Evolutionary conservation across 1,140 invertebrate species (phyloP).

Genomic region (Meloidogyne floridensis): DNA sequence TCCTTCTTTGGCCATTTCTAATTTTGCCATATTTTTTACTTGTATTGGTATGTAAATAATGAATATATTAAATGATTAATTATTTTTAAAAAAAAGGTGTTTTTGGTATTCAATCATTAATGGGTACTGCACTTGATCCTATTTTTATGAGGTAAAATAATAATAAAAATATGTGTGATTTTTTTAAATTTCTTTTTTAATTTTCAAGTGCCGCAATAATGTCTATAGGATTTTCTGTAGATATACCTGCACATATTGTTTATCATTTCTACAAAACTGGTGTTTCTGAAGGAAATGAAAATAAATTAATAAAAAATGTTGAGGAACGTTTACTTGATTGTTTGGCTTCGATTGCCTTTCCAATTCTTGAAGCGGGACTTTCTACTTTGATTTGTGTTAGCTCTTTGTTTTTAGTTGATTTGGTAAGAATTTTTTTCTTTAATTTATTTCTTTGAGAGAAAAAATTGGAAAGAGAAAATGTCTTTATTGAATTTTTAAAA

Average conservation of each 20-base stretch:
- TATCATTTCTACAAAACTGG: slow-evolving; percentile 52
- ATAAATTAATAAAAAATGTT: slow-evolving; percentile 29
- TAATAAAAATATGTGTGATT: background rate
- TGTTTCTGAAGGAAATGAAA: slow-evolving; percentile 30
- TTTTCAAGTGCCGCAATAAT: slow-evolving; percentile 39
- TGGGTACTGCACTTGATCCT: slow-evolving; percentile 42
- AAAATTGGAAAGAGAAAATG: no score
- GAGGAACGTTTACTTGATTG: slow-evolving; percentile 50
- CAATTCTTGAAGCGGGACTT: slow-evolving; percentile 50
- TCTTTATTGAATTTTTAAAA: background rate
- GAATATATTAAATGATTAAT: slow-evolving; percentile 9
- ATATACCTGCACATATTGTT: slow-evolving; percentile 55
- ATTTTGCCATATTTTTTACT: slow-evolving; percentile 60
- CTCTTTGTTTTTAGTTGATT: slow-evolving; percentile 47
- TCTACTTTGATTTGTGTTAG: slow-evolving; percentile 54
- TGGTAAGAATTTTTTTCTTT: background rate
- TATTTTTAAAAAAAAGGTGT: slow-evolving; percentile 36
- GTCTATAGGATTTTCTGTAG: slow-evolving; percentile 52
- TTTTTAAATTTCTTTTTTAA: background rate
- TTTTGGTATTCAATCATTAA: slow-evolving; percentile 54
- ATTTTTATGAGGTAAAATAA: slow-evolving; percentile 31
- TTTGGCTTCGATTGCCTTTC: slow-evolving; percentile 50
- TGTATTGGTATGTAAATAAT: slow-evolving; percentile 48
- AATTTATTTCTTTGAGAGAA: no score
- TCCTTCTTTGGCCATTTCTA: slow-evolving; percentile 54